These are phyloP conservation scores for Sericinus montela DNA, from an alignment of 2,888 invertebrate genomes.

Conservation along the genomic window DNA sequence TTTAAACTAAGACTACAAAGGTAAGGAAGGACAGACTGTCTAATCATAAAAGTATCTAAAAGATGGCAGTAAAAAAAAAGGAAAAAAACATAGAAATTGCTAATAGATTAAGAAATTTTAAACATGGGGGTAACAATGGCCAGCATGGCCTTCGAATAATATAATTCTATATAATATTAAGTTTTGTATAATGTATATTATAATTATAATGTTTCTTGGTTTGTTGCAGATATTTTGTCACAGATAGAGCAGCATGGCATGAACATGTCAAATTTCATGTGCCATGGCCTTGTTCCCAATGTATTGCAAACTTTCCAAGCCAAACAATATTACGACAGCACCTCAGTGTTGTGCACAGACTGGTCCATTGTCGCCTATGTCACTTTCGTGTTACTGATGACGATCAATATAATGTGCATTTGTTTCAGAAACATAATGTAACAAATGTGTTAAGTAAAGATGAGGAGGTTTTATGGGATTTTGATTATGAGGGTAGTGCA, in stretches of 20 bases:
- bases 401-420: slow-evolving; percentile 56
- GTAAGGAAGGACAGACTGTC: too few species aligned
- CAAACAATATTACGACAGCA: slow-evolving; percentile 53
- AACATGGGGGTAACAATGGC: too few species aligned
- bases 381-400: slow-evolving; percentile 59
- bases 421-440: slow-evolving; percentile 64
- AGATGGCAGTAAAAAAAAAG: too few species aligned
- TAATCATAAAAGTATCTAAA: too few species aligned
- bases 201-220: too few species aligned
- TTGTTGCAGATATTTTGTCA: slow-evolving; percentile 66
- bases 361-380: slow-evolving; percentile 68
- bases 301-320: slow-evolving; percentile 49
- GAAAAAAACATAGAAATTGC: too few species aligned
- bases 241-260: slow-evolving; percentile 57
- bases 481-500: slow-evolving; percentile 44
- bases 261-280: slow-evolving; percentile 58
- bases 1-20: too few species aligned
- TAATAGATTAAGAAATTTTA: too few species aligned
- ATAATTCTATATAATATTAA: too few species aligned
- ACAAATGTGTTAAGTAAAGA: slow-evolving; percentile 47
- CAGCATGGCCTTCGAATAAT: too few species aligned
- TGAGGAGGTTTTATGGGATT: slow-evolving; percentile 53
- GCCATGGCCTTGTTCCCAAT: slow-evolving; percentile 73
- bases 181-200: too few species aligned
- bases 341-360: slow-evolving; percentile 48